These are phyloP conservation scores for Corvus hawaiiensis DNA, from an alignment of 2,113 vertebrate genomes.

Conservation along the genomic window DNA sequence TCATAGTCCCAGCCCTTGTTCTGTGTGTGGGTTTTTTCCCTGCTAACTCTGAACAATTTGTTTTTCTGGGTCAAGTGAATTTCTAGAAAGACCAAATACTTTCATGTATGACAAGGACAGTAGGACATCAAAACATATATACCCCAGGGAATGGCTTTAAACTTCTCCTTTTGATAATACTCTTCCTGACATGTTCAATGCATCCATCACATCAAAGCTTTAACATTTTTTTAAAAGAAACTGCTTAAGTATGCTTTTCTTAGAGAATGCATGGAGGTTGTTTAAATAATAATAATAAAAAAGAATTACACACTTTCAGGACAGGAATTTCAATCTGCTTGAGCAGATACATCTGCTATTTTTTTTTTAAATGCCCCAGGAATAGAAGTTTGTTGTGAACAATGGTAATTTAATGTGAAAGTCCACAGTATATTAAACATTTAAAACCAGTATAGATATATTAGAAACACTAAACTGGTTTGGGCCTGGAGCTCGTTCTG, in stretches of 20 bases:
- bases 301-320: slow-evolving; percentile 37
- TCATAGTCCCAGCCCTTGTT: neutral
- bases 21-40: slow-evolving; percentile 6
- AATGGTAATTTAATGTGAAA: neutral
- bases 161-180: slow-evolving; percentile 70
- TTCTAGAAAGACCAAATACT: slow-evolving; percentile 65
- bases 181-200: slow-evolving; percentile 68
- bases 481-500: neutral
- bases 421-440: neutral
- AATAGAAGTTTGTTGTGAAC: neutral
- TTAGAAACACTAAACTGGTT: neutral
- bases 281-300: slow-evolving; percentile 40
- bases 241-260: slow-evolving; percentile 59
- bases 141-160: slow-evolving; percentile 60
- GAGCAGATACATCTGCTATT: slow-evolving; percentile 39
- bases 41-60: slow-evolving; percentile 58
- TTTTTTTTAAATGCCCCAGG: slow-evolving; percentile 14
- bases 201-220: slow-evolving; percentile 70
- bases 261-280: slow-evolving; percentile 27
- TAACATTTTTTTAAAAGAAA: neutral
- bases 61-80: slow-evolving; percentile 70
- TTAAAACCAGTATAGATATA: neutral
- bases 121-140: slow-evolving; percentile 65
- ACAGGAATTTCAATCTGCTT: slow-evolving; percentile 36
- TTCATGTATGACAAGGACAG: slow-evolving; percentile 70